Conservation (phyloP, 2,888 invertebrate species). For the Caenorhabditis auriculariae region DNA sequence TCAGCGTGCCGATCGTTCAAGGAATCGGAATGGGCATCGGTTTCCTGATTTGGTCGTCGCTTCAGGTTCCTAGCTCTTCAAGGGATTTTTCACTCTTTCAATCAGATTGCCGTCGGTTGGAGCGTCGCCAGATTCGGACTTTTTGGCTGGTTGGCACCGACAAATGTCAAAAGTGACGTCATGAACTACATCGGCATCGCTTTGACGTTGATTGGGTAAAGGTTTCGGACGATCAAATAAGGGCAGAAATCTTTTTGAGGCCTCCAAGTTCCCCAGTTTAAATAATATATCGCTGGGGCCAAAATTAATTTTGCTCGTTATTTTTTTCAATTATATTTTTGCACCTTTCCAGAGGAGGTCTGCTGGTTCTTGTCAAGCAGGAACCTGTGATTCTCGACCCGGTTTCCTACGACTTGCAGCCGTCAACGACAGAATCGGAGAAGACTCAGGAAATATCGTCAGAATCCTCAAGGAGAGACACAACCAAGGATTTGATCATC, state of each 20-base stretch:
- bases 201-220: conserved; percentile 44
- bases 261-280: too few relatives aligned
- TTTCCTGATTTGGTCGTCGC: conserved; percentile 57
- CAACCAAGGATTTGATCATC: too few relatives aligned
- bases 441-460: too few relatives aligned
- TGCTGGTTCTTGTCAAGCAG: conserved; percentile 44
- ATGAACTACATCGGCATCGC: conserved; percentile 55
- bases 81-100: not conserved
- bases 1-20: conserved; percentile 56
- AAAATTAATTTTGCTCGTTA: too few relatives aligned
- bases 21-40: conserved; percentile 57
- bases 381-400: too few relatives aligned
- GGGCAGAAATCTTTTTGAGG: too few relatives aligned
- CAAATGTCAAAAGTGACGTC: conserved; percentile 41
- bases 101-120: conserved; percentile 56
- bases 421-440: too few relatives aligned
- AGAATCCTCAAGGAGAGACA: too few relatives aligned
- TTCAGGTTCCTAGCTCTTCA: conserved; percentile 37
- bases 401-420: too few relatives aligned
- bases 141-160: conserved; percentile 43
- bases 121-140: conserved; percentile 59
- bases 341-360: conserved; percentile 26
- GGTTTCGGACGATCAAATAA: not conserved
- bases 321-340: not conserved
- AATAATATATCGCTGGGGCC: too few relatives aligned